A percentile compares a stretch with the other conserved stretches of the same genome.
These are phyloP conservation scores for Drosophila demipolita DNA, from an alignment of 2,888 invertebrate species.

Conservation along the genomic window DNA sequence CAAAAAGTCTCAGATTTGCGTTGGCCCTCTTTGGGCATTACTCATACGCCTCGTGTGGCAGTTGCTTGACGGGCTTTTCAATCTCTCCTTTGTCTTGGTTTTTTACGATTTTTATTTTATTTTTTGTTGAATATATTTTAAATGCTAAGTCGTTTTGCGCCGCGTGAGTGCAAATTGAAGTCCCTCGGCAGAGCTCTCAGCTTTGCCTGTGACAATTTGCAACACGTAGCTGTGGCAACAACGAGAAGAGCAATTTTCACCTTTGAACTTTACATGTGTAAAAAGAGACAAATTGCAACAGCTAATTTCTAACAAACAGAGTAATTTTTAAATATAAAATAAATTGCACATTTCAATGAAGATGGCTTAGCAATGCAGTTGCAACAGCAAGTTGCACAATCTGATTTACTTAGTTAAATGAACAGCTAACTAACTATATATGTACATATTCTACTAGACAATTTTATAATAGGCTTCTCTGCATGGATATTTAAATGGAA, in stretches of 20 bases:
- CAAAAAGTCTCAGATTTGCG: constrained; percentile 34
- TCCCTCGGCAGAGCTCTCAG: constrained; percentile 36
- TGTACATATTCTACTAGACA: background rate
- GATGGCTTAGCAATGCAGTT: background rate
- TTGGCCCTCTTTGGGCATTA: constrained; percentile 41
- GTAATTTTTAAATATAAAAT: background rate
- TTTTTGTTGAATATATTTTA: constrained; percentile 39
- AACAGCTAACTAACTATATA: background rate
- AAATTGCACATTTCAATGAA: background rate
- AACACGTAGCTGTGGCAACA: constrained; percentile 1
- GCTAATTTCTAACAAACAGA: background rate
- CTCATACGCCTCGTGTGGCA: constrained; percentile 69
- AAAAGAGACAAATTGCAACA: background rate
- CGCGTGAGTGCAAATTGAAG: constrained; percentile 38
- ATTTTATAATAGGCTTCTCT: background rate
- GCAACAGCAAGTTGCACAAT: background rate
- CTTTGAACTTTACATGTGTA: background rate
- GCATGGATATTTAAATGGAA: background rate
- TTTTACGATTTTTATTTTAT: constrained; percentile 15
- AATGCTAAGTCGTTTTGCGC: constrained; percentile 44
- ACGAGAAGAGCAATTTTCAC: background rate
- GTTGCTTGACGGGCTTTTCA: constrained; percentile 44
- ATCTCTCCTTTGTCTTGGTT: constrained; percentile 1
- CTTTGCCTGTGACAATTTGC: constrained; percentile 44
- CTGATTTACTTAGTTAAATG: background rate